A percentile compares a stretch with the other conserved stretches of the same genome.
These are phyloP conservation scores for Oscheius sp. DNA, from an alignment of 2,888 invertebrate species.

Conservation along the genomic window DNA sequence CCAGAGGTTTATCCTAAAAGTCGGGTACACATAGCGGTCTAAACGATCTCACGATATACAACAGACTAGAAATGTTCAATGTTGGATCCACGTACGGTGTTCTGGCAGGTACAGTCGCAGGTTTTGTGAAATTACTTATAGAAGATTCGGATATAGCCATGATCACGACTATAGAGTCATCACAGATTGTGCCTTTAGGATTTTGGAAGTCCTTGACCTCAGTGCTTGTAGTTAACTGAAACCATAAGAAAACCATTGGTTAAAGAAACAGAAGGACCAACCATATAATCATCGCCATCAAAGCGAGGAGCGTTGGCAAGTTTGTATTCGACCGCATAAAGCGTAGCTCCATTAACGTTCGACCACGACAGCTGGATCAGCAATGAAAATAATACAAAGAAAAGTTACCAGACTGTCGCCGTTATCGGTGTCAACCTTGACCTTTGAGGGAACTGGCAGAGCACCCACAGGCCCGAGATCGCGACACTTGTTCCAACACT, in stretches of 20 bases:
- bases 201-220: slow-evolving; percentile 8
- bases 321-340: slow-evolving; percentile 43
- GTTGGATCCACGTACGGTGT: slow-evolving; percentile 21
- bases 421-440: slow-evolving; percentile 17
- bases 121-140: background rate
- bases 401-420: slow-evolving; percentile 1
- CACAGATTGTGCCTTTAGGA: slow-evolving; percentile 22
- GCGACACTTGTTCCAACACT: slow-evolving; percentile 46
- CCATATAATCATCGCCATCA: slow-evolving; percentile 20
- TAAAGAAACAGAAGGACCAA: background rate
- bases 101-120: background rate
- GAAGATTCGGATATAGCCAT: slow-evolving; percentile 12
- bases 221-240: slow-evolving; percentile 1
- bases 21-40: background rate
- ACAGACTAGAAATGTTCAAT: background rate
- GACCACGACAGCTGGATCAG: slow-evolving; percentile 41
- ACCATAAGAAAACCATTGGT: background rate
- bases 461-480: slow-evolving; percentile 30
- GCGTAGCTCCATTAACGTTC: slow-evolving; percentile 44
- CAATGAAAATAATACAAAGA: background rate
- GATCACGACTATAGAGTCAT: slow-evolving; percentile 4
- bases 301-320: background rate
- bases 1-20: slow-evolving; percentile 42
- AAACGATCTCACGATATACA: slow-evolving; percentile 29
- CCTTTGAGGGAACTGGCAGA: slow-evolving; percentile 35